Base-by-base conservation (phyloP, 2,797 vertebrate species). In the Vespertilio murinus region DNA sequence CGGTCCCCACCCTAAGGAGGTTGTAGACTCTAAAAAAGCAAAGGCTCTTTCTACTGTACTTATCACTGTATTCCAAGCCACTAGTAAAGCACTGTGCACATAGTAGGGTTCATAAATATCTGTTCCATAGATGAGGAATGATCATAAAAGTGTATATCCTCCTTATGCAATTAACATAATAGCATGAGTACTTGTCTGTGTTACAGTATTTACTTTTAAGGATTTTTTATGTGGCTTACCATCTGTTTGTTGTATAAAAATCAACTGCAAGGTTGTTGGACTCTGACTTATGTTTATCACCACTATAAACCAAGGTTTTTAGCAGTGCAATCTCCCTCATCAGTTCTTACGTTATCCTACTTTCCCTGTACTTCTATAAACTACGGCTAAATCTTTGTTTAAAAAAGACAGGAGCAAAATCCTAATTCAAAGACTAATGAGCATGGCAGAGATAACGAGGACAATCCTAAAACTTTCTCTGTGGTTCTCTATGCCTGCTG, bases 161-260 rank as follows among this genome's bases (percentile, higher is more conserved):
- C 12, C 3, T 64, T 93, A 77, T 80, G 16, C 42, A 92, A 91
- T 87, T 69, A 94, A 79, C 56, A 79, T 28, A 69, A 47, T 56
- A 54, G 16, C 35, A 9, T 42, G 84, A 74, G 20, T 42, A 33
- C 90, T 90, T 93, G 56, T 94, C 6, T 12, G 28, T 14, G 61
- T 47, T 91, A 71, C 17, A 77, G 56, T 81, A 86, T 92, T 94
- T 96, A 94, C 61, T 95, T 93, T 69, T 67, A 87, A 75, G 56
- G 59, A 64, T 94, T 93, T 94, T 94, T 90, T 86, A 92, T 89
- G 45, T 73, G 74, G 6, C 49, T 90, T n/a, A 45, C 78, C 93
- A 96, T 94, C 91, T 95, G 86, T 92, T 94, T 42, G 30, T 86
- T 85, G 90, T 70, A 92, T 94, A 93, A 96, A 97, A 94, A 88